These are phyloP conservation scores for Polyommatus iphigenia DNA, from an alignment of 2,888 invertebrate genomes.

Conservation along the genomic window DNA sequence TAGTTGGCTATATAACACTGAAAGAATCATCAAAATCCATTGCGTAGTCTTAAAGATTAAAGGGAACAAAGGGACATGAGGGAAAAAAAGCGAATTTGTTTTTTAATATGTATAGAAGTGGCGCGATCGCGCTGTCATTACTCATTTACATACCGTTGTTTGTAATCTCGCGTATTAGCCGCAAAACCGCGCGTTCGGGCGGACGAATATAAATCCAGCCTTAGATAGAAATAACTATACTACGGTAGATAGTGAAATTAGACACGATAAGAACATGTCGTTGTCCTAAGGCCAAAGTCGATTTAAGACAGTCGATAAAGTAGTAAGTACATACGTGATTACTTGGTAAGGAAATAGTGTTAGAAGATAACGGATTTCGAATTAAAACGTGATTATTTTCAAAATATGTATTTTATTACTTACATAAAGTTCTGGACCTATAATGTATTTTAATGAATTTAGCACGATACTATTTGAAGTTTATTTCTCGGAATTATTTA, in stretches of 20 bases:
- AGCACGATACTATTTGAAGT: not conserved
- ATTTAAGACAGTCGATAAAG: constrained; percentile 3
- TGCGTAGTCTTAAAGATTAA: too few species aligned
- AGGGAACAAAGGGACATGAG: too few species aligned
- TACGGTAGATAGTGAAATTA: not conserved
- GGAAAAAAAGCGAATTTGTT: too few species aligned
- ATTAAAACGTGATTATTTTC: not conserved
- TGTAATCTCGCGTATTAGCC: too few species aligned
- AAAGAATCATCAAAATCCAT: too few species aligned
- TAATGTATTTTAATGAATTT: not conserved
- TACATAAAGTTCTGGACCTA: not conserved
- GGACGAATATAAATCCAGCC: not conserved
- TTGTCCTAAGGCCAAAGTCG: not conserved
- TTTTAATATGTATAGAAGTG: too few species aligned
- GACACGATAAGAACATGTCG: not conserved
- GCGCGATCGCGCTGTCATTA: too few species aligned
- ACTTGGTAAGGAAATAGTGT: not conserved
- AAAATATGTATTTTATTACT: not conserved
- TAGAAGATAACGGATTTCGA: not conserved
- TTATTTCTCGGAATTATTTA: not conserved
- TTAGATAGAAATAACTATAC: not conserved
- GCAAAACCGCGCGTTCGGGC: not conserved
- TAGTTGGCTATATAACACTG: too few species aligned
- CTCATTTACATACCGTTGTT: too few species aligned
- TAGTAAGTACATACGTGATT: not conserved